These are phyloP conservation scores for Drosophila sordidapex DNA, from an alignment of 2,888 invertebrate genomes.

Conservation along the genomic window DNA sequence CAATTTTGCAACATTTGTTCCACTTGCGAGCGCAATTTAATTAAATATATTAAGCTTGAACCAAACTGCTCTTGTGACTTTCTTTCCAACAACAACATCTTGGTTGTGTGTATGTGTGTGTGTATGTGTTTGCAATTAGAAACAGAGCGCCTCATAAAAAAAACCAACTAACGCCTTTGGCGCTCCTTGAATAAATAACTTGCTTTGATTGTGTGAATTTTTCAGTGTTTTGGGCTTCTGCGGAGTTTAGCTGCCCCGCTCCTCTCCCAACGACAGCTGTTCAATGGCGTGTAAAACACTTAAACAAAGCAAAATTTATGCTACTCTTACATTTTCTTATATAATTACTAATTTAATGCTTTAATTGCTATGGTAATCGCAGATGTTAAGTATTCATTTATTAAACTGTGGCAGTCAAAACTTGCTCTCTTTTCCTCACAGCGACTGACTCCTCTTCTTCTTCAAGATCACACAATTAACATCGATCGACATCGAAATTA, in stretches of 20 bases:
- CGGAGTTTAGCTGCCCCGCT: background rate
- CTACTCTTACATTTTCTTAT: background rate
- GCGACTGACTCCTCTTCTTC: no score
- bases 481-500: no score
- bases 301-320: background rate
- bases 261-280: slow-evolving; percentile 4
- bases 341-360: background rate
- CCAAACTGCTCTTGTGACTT: slow-evolving; percentile 33
- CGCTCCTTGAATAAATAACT: slow-evolving; percentile 26
- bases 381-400: background rate
- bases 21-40: slow-evolving; percentile 46
- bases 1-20: slow-evolving; percentile 38
- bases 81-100: slow-evolving; percentile 12
- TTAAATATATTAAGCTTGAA: slow-evolving; percentile 39
- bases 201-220: slow-evolving; percentile 56
- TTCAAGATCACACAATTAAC: no score
- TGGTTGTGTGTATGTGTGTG: background rate
- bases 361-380: background rate
- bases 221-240: slow-evolving; percentile 2
- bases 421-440: no score
- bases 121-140: slow-evolving; percentile 26
- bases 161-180: slow-evolving; percentile 16
- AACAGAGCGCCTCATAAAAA: slow-evolving; percentile 18
- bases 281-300: slow-evolving; percentile 14
- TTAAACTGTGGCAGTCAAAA: background rate